Base-by-base conservation (phyloP, 2,113 vertebrate genomes). In the Electrona antarctica region DNA sequence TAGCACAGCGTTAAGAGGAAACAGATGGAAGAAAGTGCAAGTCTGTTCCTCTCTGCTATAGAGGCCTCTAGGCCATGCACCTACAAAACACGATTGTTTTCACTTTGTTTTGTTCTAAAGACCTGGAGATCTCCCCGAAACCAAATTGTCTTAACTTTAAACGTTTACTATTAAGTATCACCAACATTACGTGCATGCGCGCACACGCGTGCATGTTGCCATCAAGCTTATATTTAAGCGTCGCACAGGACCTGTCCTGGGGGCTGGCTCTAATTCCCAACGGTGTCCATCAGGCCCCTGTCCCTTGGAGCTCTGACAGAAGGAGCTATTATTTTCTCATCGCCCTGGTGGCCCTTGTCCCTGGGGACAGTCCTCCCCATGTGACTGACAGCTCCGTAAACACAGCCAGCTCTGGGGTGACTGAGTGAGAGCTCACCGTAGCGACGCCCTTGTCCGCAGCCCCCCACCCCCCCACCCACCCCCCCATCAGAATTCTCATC, bases 251-350 rank as follows among this genome's bases (percentile, higher is more conserved):
- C 49, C 15, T 48, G 70, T 80, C 91, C 88, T 85, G 86, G 76
- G 84, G 88, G 77, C 75, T 80, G 78, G 52, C 71, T 87, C 76
- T 86, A 90, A 92, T 92, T 93, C 91, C 90, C 79, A 10, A 33
- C 58, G 86, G 91, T 93, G 87, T 93, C 91, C 88, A 90, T 94
- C 89, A 92, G 86, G 92, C 90, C 90, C 88, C 87, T 90, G 90
- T 93, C 92, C 90, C 90, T 71, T 47, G 71, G 80, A 90, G 90
- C 82, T 90, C 82, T 92, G 91, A 90, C 91, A 95, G 93, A 92
- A 89, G 76, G 88, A 76, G 85, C 73, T 92, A 92, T 93, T 93
- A 92, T 94, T 94, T 94, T 91, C 85, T 85, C 57, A 65, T 90
- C 78, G 73, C 81, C 89, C 81, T 41, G 77, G 65, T 91, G 85